A percentile compares a stretch with the other conserved stretches of the same genome.
Conservation (phyloP, 2,797 vertebrate species). For the Cryptoprocta ferox region DNA sequence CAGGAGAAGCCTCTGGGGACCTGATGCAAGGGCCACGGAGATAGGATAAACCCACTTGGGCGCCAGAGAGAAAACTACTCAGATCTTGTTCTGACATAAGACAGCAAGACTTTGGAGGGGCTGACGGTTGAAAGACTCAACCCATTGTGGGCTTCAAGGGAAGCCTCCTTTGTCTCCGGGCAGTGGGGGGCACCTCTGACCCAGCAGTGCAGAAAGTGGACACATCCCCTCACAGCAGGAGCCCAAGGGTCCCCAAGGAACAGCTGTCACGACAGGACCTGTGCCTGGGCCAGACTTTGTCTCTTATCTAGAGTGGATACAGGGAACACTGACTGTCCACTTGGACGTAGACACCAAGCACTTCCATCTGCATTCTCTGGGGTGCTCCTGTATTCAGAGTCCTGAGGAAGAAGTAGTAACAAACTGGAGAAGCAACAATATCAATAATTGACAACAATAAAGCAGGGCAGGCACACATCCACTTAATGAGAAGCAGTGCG, state of each 20-base stretch:
- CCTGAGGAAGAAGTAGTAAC: neutral
- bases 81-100: neutral
- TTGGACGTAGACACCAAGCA: accelerated
- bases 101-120: neutral
- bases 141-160: too few relatives aligned
- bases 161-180: accelerated
- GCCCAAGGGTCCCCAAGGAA: neutral
- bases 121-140: neutral
- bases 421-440: neutral
- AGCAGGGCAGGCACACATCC: neutral
- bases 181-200: neutral
- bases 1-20: neutral
- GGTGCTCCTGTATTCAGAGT: neutral
- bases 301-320: neutral
- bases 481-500: neutral
- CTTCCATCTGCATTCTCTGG: neutral
- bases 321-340: neutral
- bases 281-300: neutral
- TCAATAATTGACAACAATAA: neutral
- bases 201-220: neutral
- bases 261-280: neutral
- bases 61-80: neutral
- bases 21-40: neutral
- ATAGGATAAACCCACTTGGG: neutral
- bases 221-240: neutral